Evolutionary conservation across 1,140 invertebrate genomes (phyloP), one percentile per base, ranked within the genome.

Genomic region (Leptonema lineaticorne): DNA sequence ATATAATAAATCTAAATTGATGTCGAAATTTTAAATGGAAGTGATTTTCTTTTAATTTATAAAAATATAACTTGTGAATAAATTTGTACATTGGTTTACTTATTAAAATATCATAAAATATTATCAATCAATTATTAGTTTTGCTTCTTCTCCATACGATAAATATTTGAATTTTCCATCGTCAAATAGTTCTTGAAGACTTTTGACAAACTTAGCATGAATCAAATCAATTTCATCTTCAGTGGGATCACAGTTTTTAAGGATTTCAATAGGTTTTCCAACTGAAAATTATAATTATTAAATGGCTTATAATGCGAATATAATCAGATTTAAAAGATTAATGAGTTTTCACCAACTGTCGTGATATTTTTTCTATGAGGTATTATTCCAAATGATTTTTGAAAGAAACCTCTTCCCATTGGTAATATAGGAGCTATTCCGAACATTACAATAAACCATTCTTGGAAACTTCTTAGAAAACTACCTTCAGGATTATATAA

Each of bases 281-380:
- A 97, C 94, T 96, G 78, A 53, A 53, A 53, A 26, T 33, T 33
- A 50, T 4, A 46, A 46, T 8, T 33, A n/a, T n/a, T n/a, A n/a
- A n/a, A n/a, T n/a, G n/a, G n/a, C n/a, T n/a, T n/a, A n/a, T n/a
- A n/a, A n/a, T n/a, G n/a, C n/a, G n/a, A n/a, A n/a, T n/a, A n/a
- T n/a, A n/a, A n/a, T n/a, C n/a, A n/a, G n/a, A n/a, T n/a, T n/a
- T n/a, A n/a, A n/a, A n/a, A n/a, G n/a, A n/a, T n/a, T n/a, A n/a
- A n/a, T n/a, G n/a, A n/a, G n/a, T n/a, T n/a, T 87, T 87, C 81
- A 96, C 94, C 90, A 73, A 97, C 92, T 69, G 91, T 91, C 9
- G 87, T 87, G 27, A 97, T 85, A 0, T 90, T 91, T 69, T 81
- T 84, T 28, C 95, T 84, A 37, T 87, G 85, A 0, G 96, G 94